These are phyloP conservation scores for Trichoplusia ni DNA, from an alignment of 1,140 invertebrate species.

Conservation along the genomic window DNA sequence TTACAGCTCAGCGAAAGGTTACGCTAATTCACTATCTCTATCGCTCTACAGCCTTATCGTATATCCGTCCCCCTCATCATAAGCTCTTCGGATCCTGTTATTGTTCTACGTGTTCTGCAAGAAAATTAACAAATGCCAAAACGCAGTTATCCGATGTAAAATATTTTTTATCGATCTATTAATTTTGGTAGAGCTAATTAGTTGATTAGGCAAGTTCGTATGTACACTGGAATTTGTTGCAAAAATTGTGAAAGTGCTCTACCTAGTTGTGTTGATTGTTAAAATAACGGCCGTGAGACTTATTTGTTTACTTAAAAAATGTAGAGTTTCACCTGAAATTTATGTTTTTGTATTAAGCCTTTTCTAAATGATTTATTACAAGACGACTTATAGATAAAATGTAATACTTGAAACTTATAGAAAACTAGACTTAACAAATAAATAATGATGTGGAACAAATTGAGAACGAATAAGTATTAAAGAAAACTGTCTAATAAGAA, in stretches of 20 bases:
- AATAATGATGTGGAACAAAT: too few species aligned
- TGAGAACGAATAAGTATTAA: too few species aligned
- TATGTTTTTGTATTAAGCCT: too few species aligned
- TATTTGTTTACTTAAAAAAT: too few species aligned
- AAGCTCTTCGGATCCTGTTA: slow-evolving; percentile 70
- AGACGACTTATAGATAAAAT: too few species aligned
- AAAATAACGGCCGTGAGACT: neutral
- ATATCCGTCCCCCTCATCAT: slow-evolving; percentile 50
- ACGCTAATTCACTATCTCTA: slow-evolving; percentile 29
- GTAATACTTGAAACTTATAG: too few species aligned
- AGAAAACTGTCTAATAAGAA: too few species aligned
- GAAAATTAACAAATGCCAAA: slow-evolving; percentile 53
- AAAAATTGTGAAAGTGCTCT: neutral
- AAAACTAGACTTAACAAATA: too few species aligned
- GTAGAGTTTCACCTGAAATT: too few species aligned
- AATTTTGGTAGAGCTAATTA: neutral
- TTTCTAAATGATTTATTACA: too few species aligned
- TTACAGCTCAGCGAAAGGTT: slow-evolving; percentile 73
- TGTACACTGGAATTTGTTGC: slow-evolving; percentile 1
- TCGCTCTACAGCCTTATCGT: neutral
- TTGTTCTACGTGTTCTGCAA: slow-evolving; percentile 70
- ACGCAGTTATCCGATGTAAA: slow-evolving; percentile 23
- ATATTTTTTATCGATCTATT: neutral
- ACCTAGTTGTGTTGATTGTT: neutral
- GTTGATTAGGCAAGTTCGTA: neutral